These are phyloP conservation scores for Cettia cetti DNA, from an alignment of 2,113 vertebrate species.

Conservation along the genomic window DNA sequence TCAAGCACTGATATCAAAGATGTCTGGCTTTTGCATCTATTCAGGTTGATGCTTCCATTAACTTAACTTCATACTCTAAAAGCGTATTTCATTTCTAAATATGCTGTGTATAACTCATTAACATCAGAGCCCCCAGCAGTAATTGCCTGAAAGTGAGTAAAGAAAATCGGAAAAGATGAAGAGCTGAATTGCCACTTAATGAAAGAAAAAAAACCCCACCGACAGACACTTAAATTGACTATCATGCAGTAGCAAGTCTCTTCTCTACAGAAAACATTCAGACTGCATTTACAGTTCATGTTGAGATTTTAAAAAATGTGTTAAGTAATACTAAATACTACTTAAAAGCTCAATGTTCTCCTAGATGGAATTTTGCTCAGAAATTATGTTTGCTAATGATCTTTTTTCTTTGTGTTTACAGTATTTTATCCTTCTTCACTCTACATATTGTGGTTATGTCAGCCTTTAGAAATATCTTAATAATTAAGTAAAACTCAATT, in stretches of 20 bases:
- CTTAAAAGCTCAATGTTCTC: not conserved
- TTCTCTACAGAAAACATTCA: conserved; percentile 55
- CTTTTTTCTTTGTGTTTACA: not conserved
- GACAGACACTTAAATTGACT: conserved; percentile 69
- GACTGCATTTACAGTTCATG: conserved; percentile 44
- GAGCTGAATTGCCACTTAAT: conserved; percentile 79
- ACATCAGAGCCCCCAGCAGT: conserved; percentile 75
- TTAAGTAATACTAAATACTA: conserved; percentile 25
- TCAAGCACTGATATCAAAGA: conserved; percentile 70
- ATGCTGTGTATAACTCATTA: conserved; percentile 77
- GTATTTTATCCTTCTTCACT: not conserved
- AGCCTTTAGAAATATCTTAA: not conserved
- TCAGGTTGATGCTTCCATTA: conserved; percentile 73
- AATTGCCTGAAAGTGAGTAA: conserved; percentile 77
- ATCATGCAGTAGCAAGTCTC: conserved; percentile 4
- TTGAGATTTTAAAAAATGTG: conserved; percentile 15
- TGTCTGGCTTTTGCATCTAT: conserved; percentile 63
- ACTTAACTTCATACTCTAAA: conserved; percentile 72
- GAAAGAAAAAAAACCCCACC: conserved; percentile 68
- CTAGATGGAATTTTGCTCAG: not conserved
- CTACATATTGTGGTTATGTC: not conserved
- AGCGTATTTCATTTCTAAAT: conserved; percentile 68
- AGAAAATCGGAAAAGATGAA: conserved; percentile 74
- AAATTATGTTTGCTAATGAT: not conserved
- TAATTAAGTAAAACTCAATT: not conserved